These are phyloP conservation scores for Athetis lepigone DNA, from an alignment of 2,888 invertebrate species.

Conservation along the genomic window DNA sequence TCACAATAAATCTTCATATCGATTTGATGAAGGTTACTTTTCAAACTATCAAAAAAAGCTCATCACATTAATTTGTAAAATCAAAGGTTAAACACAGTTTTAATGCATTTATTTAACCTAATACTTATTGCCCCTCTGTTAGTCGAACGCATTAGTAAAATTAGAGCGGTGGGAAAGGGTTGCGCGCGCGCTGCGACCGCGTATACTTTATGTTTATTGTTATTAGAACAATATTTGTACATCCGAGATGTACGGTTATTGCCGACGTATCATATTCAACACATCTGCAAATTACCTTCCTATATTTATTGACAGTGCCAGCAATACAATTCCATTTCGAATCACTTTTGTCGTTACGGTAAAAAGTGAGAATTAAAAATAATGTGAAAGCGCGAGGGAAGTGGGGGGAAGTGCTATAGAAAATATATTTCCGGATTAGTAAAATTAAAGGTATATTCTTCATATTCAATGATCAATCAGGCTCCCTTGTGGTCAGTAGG, in stretches of 20 bases:
- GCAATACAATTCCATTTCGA: slow-evolving; percentile 29
- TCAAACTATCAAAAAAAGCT: slow-evolving; percentile 40
- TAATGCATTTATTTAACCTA: slow-evolving; percentile 83
- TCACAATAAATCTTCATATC: background rate
- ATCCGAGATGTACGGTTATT: slow-evolving; percentile 86
- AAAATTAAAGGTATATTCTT: slow-evolving; percentile 84
- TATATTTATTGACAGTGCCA: slow-evolving; percentile 41
- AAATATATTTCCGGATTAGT: slow-evolving; percentile 66
- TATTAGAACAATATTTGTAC: slow-evolving; percentile 90
- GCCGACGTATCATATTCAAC: slow-evolving; percentile 72
- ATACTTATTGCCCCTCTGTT: slow-evolving; percentile 84
- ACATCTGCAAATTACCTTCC: slow-evolving; percentile 60
- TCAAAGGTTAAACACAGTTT: slow-evolving; percentile 80
- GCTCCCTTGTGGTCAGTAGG: slow-evolving; percentile 78
- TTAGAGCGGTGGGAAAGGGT: slow-evolving; percentile 91
- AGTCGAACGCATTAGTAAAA: slow-evolving; percentile 87
- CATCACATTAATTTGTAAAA: slow-evolving; percentile 81
- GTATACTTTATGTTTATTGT: slow-evolving; percentile 88
- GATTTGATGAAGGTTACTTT: background rate
- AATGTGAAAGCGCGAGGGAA: slow-evolving; percentile 54
- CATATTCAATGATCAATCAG: slow-evolving; percentile 79
- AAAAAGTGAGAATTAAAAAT: slow-evolving; percentile 54
- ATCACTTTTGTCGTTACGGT: slow-evolving; percentile 31
- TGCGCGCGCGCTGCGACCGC: slow-evolving; percentile 70
- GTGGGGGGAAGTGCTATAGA: slow-evolving; percentile 46